Base-by-base conservation (phyloP, 2,797 vertebrate species). In the Cuculus canorus region DNA sequence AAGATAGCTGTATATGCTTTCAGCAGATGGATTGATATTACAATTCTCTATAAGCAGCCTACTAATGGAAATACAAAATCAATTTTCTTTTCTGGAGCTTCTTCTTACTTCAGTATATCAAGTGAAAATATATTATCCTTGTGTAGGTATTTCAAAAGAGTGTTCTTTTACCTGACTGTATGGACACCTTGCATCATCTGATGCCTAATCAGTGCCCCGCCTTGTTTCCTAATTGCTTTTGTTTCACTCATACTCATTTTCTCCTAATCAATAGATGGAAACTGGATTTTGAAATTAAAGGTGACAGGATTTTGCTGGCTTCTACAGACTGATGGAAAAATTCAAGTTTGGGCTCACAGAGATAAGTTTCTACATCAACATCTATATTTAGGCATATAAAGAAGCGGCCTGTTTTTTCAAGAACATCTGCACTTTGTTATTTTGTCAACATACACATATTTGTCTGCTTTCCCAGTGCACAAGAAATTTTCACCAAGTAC, bases 161-260 rank as follows among this genome's bases (percentile, higher is more conserved):
- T 25, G 53, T 24, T 92, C 76, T 81, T 63, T n/a, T 56, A 76
- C 39, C 28, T 28, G 56, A 22, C 33, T 86, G 45, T 57, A 89
- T 63, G 60, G 66, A 78, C 82, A 66, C 33, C n/a, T 28, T 33
- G 39, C 15, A 79, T 61, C 75, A 81, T n/a, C 86, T 77, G 70
- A 79, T 3, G 6, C 57, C 66, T 84, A 63, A 78, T 82, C 68
- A 37, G 16, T 32, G 82, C 84, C 77, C 60, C 53, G 3, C 81
- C 78, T 91, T 52, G 37, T 37, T n/a, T n/a, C 86, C 52, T 89
- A 82, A 92, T 73, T 92, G 63, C 47, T 79, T 92, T 88, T 87
- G 87, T 61, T 92, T 86, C 73, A 47, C 80, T 93, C 72, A 75
- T 33, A 37, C 59, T 76, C 2, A 43, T 80, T 71, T 93, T 86